Base-by-base conservation (phyloP, 2,113 vertebrate species). In the Nothocercus nigrocapillus region DNA sequence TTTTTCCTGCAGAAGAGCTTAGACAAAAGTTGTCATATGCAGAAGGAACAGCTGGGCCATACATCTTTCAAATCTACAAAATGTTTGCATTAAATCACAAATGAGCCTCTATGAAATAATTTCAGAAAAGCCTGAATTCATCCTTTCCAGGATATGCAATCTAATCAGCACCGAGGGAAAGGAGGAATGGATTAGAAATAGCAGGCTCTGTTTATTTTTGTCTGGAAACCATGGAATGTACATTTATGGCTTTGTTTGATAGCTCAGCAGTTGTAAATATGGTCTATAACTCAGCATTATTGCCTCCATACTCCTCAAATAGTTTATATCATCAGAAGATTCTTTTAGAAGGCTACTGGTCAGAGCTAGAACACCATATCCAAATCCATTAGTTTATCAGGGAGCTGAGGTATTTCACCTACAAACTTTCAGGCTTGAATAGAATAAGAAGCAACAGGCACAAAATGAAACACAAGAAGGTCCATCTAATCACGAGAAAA, bases 151-250 rank as follows among this genome's bases (percentile, higher is more conserved):
- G 90, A 94, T 64, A 58, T n/a, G 74, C 95, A 96, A 94, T 97
- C 96, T 97, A 97, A 97, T 96, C 97, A 97, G 96, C 79, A 86
- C 82, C 68, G 63, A 7, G 80, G 68, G 89, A 88, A 94, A 95
- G 90, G 67, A 95, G 74, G 88, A 76, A 94, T 59, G 91, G 97
- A 97, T 97, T 96, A 96, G 93, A 90, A 97, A 92, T 91, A 94
- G 94, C 42, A 96, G 85, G 70, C 75, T 97, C 70, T 97, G 96
- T 97, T 98, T 98, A 97, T 97, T 98, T 98, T 98, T 97, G 97
- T 98, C 97, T 98, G 93, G 94, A 91, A 93, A 92, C 90, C 94
- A 96, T 97, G 94, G 97, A 98, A 97, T 97, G 93, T 32, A 90
- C 72, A 91, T 97, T 97, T 97, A 97, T 90, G 85, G 76, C 70